phyloP scores from a whole-genome alignment of 2,113 vertebrate genomes.

The Ceyx cyanopectus region DNA sequence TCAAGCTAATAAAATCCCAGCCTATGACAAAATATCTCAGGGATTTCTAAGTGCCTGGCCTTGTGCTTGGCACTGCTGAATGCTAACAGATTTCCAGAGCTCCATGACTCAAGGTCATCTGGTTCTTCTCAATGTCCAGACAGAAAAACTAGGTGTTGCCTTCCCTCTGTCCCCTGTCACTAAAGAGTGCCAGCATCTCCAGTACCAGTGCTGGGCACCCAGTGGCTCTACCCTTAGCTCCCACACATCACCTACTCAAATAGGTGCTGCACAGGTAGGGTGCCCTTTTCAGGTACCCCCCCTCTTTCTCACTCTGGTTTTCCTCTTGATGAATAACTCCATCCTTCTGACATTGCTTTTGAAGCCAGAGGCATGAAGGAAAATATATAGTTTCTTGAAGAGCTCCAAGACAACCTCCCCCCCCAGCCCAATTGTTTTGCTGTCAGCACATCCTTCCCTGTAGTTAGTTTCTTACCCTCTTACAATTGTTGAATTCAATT shows the following conservation, averaged over 20 bases:
- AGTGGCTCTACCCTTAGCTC: background rate
- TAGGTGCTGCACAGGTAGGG: rapidly evolving
- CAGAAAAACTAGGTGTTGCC: background rate
- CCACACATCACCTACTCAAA: background rate
- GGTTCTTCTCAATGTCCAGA: background rate
- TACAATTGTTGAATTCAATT: slow-evolving; percentile 48
- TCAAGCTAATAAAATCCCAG: slow-evolving; percentile 1
- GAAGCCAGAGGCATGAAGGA: background rate
- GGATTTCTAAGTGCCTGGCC: background rate
- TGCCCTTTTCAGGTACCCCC: background rate
- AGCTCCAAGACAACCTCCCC: background rate
- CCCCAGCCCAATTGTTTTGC: slow-evolving; percentile 29
- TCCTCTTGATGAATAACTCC: background rate
- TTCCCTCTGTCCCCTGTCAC: rapidly evolving
- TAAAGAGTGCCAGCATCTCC: background rate
- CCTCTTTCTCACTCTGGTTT: background rate
- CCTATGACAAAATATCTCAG: background rate
- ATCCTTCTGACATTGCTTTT: background rate
- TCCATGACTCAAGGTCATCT: background rate
- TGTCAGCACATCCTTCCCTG: slow-evolving; percentile 21
- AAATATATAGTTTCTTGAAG: background rate
- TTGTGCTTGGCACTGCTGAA: background rate
- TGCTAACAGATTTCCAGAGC: background rate
- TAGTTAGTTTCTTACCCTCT: background rate
- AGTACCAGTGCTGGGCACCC: background rate